A percentile compares a stretch with the other conserved stretches of the same genome.
phyloP scores from a whole-genome alignment of 2,113 vertebrate genomes.

The Meleagris gallopavo region DNA sequence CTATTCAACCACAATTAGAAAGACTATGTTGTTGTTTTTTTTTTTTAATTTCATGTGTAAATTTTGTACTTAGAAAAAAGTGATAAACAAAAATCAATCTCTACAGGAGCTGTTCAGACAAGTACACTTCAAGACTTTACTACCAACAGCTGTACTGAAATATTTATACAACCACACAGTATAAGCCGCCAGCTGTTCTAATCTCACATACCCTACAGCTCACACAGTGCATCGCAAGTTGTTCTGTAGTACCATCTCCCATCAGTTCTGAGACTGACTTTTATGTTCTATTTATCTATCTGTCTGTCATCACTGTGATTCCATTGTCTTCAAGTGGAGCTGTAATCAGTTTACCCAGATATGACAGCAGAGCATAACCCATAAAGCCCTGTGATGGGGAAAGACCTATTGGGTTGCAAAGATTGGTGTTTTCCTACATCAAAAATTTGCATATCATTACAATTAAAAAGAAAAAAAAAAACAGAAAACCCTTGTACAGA shows the following conservation, averaged over 20 bases:
- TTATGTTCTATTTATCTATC: not conserved
- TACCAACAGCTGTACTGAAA: constrained; percentile 57
- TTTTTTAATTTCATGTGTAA: constrained; percentile 53
- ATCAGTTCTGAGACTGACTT: not conserved
- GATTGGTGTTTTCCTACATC: not conserved
- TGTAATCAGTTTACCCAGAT: not conserved
- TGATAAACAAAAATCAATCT: constrained; percentile 62
- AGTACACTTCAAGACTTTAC: constrained; percentile 60
- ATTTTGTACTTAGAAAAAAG: constrained; percentile 54
- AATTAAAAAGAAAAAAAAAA: not conserved
- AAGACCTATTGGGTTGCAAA: not conserved
- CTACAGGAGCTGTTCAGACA: constrained; percentile 52
- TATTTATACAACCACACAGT: constrained; percentile 30
- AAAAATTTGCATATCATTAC: not conserved
- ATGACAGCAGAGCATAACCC: not conserved
- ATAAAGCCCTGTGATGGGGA: not conserved
- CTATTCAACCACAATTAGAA: constrained; percentile 64
- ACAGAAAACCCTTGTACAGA: not conserved
- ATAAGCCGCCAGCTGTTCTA: constrained; percentile 28
- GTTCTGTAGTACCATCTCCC: not conserved
- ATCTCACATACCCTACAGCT: not conserved
- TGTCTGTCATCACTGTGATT: not conserved
- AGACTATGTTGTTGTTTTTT: not conserved
- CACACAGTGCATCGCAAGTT: not conserved
- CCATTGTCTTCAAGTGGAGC: not conserved